These are phyloP conservation scores for Tangachromis dhanisi DNA, from an alignment of 2,113 vertebrate genomes.

Conservation along the genomic window DNA sequence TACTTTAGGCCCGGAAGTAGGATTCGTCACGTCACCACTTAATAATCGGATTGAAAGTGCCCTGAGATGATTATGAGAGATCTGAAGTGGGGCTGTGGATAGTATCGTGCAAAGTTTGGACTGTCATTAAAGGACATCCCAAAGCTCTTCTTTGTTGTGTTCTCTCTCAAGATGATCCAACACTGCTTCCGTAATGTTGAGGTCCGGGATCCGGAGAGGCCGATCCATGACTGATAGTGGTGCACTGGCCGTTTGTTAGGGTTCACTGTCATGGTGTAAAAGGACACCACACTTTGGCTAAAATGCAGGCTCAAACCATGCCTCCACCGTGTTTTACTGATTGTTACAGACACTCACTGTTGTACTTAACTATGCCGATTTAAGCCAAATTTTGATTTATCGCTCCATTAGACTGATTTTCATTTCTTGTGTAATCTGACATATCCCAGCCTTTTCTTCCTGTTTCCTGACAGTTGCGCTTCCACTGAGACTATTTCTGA, in stretches of 20 bases:
- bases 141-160: not conserved
- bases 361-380: not conserved
- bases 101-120: fast-evolving
- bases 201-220: not conserved
- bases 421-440: not conserved
- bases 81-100: not conserved
- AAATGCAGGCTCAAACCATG: not conserved
- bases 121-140: too few relatives aligned
- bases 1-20: too few relatives aligned
- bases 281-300: fast-evolving
- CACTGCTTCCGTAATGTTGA: not conserved
- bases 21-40: too few relatives aligned
- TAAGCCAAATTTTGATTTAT: not conserved
- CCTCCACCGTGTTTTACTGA: not conserved
- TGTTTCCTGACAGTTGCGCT: not conserved
- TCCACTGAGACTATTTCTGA: not conserved
- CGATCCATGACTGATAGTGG: not conserved
- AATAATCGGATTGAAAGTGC: too few relatives aligned
- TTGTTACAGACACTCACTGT: not conserved
- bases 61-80: not conserved
- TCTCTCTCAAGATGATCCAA: not conserved
- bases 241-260: not conserved
- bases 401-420: not conserved
- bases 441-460: not conserved
- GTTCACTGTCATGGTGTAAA: not conserved